Evolutionary conservation across 2,797 vertebrate species (phyloP), one percentile per base, ranked within the genome.

Genomic region (Smutsia gigantea): DNA sequence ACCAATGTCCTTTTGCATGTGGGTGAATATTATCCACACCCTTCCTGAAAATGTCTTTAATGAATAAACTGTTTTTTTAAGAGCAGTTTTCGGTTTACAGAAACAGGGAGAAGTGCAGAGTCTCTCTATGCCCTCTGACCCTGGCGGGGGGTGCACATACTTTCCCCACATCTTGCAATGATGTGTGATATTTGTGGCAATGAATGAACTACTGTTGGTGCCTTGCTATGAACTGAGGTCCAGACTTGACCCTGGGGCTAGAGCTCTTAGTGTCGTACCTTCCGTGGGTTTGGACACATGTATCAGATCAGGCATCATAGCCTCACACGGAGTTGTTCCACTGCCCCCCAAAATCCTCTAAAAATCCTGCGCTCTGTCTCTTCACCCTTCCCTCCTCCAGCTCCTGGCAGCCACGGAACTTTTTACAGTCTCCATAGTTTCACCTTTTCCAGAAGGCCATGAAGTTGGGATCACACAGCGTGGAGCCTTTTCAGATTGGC

Each of bases 181-280:
- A 27, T 17, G 61, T 1, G 6, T 17, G 68, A 11, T 21, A 1
- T 23, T 29, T 15, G 71, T 63, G 53, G 29, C 53, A 29, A 5
- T 3, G 12, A 27, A 42, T 0, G 12, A 51, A 25, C 21, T 0
- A 2, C 2, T 0, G 19, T 5, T 13, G 72, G 23, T 4, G 23
- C 17, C 0, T 49, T 29, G 4, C 46, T 29, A n/a, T 23, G 34
- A 29, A 42, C 71, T 27, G 0, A 31, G 31, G 72, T 13, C 13
- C 39, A 0, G 0, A 8, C 46, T 9, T 9, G 34, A 2, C n/a
- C 4, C 5, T 1, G 17, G 19, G 31, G 49, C 5, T 51, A 19
- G 0, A 6, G 21, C 15, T 42, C 51, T 12, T 7, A 68, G 31
- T 57, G 37, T 0, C 7, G 46, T 15, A 0, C 31, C 0, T 81